These are phyloP conservation scores for Ochotona princeps DNA, from an alignment of 2,113 vertebrate species.

Conservation along the genomic window DNA sequence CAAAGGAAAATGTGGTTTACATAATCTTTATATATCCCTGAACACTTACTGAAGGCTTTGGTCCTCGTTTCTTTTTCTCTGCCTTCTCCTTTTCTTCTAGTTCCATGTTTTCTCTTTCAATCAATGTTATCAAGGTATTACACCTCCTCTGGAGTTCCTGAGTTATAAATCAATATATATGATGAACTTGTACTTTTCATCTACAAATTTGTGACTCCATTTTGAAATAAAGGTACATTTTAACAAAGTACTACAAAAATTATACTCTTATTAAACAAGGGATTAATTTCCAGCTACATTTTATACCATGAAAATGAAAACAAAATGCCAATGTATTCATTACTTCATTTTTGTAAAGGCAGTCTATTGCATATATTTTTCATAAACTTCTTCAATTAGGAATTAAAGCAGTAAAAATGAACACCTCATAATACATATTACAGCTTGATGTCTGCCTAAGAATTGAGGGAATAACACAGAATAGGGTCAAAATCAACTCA, in stretches of 20 bases:
- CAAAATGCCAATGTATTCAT: background rate
- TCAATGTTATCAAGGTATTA: constrained; percentile 98
- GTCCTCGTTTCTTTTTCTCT: constrained; percentile 98
- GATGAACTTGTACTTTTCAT: constrained; percentile 1
- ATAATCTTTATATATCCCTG: background rate
- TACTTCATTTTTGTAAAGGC: constrained; percentile 47
- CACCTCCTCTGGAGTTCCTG: constrained; percentile 98
- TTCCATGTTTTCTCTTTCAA: constrained; percentile 99
- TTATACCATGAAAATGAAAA: background rate
- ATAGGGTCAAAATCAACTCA: constrained; percentile 13
- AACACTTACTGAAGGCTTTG: constrained; percentile 91
- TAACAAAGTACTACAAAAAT: background rate
- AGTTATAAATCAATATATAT: constrained; percentile 59
- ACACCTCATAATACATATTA: background rate
- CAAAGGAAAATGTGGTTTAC: background rate
- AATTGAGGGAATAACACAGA: background rate
- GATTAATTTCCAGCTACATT: constrained; percentile 5
- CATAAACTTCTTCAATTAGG: background rate
- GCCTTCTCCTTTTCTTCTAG: constrained; percentile 99
- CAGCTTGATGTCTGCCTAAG: background rate
- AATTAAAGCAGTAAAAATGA: constrained; percentile 16
- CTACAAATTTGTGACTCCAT: background rate
- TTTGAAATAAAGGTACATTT: constrained; percentile 6
- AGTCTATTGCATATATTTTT: background rate
- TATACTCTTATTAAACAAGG: background rate